Conservation (phyloP, 2,113 vertebrate genomes). For the Probosciger aterrimus region DNA sequence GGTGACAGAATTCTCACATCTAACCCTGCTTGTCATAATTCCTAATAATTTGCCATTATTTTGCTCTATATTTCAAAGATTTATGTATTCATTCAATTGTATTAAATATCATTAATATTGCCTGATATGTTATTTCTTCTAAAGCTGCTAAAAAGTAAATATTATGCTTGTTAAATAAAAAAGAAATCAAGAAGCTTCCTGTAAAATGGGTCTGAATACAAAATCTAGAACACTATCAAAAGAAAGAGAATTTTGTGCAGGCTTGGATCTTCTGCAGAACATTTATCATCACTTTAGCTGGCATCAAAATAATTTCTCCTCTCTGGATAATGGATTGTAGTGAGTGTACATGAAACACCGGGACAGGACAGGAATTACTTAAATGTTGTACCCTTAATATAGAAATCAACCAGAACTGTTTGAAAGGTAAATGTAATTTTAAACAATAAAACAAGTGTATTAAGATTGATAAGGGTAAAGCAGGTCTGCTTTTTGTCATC, state of each 20-base stretch:
- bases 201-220: neutral
- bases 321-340: neutral
- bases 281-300: neutral
- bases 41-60: neutral
- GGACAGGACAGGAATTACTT: neutral
- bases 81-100: neutral
- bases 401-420: neutral
- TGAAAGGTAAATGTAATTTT: slow-evolving; percentile 16
- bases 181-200: neutral
- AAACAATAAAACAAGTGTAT: slow-evolving; percentile 35
- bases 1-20: neutral
- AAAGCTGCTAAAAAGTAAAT: neutral
- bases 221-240: neutral
- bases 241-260: neutral
- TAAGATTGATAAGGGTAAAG: slow-evolving; percentile 16
- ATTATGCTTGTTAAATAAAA: neutral
- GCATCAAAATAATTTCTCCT: neutral
- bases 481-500: neutral
- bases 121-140: neutral
- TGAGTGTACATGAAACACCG: neutral
- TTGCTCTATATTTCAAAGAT: neutral
- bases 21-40: neutral
- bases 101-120: neutral
- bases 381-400: neutral
- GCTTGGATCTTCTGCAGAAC: neutral